Conservation (phyloP, 2,888 invertebrate genomes). For the Megamerina dolium region DNA sequence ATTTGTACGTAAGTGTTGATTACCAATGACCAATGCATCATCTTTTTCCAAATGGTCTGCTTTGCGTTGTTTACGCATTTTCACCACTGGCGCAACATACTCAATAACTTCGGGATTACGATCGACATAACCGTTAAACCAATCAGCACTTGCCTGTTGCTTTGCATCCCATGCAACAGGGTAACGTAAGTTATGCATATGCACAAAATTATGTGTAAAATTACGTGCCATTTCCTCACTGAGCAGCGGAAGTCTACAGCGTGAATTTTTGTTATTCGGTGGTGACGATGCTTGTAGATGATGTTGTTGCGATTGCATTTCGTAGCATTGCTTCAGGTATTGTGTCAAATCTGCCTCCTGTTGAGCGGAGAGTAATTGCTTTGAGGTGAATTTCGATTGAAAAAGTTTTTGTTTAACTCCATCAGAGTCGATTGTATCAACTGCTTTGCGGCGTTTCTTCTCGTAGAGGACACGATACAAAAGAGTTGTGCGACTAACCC, state of each 20-base stretch:
- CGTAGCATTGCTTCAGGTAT: slow-evolving; percentile 11
- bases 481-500: slow-evolving; percentile 2
- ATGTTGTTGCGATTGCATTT: slow-evolving; percentile 4
- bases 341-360: slow-evolving; percentile 7
- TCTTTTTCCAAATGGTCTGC: background rate
- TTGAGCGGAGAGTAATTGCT: slow-evolving; percentile 8
- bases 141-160: slow-evolving; percentile 8
- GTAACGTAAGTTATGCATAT: slow-evolving; percentile 10
- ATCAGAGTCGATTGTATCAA: background rate
- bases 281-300: background rate
- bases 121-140: slow-evolving; percentile 11
- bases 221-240: slow-evolving; percentile 7
- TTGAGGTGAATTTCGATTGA: slow-evolving; percentile 11
- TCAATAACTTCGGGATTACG: slow-evolving; percentile 11
- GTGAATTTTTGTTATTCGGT: background rate
- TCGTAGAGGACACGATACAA: slow-evolving; percentile 2
- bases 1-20: background rate
- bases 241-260: slow-evolving; percentile 6
- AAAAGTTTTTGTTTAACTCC: background rate
- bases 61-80: too few species aligned
- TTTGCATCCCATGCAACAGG: slow-evolving; percentile 10
- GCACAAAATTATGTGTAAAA: slow-evolving; percentile 9
- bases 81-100: background rate
- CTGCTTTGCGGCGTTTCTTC: background rate
- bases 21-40: background rate